Base-by-base conservation (phyloP, 2,797 vertebrate genomes). In the Clarias platycephalus region DNA sequence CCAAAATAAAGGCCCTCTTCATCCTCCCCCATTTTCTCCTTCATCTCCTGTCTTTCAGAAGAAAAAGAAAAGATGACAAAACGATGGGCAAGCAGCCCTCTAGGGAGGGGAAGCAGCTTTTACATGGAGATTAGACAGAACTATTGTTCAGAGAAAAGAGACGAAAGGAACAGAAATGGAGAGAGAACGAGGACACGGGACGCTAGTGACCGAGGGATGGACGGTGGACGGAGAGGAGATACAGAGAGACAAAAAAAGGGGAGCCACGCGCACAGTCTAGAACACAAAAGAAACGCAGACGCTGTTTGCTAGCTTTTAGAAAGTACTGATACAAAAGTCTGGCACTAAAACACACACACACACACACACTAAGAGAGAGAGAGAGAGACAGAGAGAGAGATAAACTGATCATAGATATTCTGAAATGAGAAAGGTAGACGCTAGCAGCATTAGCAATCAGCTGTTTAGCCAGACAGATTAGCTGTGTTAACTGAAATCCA, bases 31-130 rank as follows among this genome's bases (percentile, higher is more conserved):
- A 64, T 83, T 80, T 74, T 80, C 68, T 75, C 83, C 81, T 84
- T 85, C 80, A 87, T 86, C 81, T 80, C 58, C 44, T 67, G 18
- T 86, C 81, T 79, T 74, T 80, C 74, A 55, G 28, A 82, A 72
- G 71, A 72, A 24, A 63, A 34, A 78, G 66, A 80, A 66, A 80
- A 80, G 81, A 86, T 80, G 85, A 83, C 85, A 83, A 86, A 86
- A 86, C 76, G 85, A 86, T 75, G 81, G 85, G 44, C 76, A 80
- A 64, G 81, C 81, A 15, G 76, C 81, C 68, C 75, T 80, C 81
- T 94, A 94, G 95, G 94, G 95, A 96, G 95, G 95, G 94, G 95
- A 96, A 96, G 95, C 96, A 95, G 96, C 95, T 96, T 96, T 96
- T 95, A 96, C 96, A 96, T 96, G 96, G 95, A 96, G 96, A 96